Base-by-base conservation (phyloP, 2,113 vertebrate genomes). In the Pelobates fuscus region DNA sequence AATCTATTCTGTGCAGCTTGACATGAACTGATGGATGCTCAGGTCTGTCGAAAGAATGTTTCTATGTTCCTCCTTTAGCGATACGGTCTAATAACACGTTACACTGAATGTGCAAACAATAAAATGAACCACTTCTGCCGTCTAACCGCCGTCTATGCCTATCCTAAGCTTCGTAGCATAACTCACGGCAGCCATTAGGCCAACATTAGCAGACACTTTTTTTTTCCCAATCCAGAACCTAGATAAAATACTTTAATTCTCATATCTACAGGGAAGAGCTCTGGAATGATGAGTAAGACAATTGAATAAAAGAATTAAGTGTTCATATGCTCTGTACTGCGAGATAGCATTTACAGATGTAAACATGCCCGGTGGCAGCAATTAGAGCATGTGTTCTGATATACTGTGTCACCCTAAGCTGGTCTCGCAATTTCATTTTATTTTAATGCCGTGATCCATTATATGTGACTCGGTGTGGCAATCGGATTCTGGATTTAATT, bases 331-430 rank as follows among this genome's bases (percentile, higher is more conserved):
- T 37, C 23, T 23, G 43, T 52, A 26, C 71, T 37, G 37, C 23
- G 24, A 49, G 20, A 67, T 23, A 49, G 20, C 55, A 32, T 67
- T 67, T 76, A 49, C 44, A 68, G 55, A 61, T 60, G 21, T 59
- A 29, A 68, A 49, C 41, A 14, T 32, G 23, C 64, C 73, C 64
- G 18, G 37, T 76, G 65, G 37, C 73, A 49, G 25, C 72, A 76
- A 76, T 76, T 76, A 76, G 52, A 3, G 17, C 25, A 14, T 63
- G 23, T 61, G 73, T 64, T 61, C 63, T 12, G 43, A 60, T 30
- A 37, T 46, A 59, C 54, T 6, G 25, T 23, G 27, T 24, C 30
- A 75, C 54, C 29, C 24, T 60, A 32, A 14, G 11, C 41, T 20
- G 11, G 15, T 2, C 5, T 20, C 20, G 41, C 55, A 52, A 43